Base-by-base conservation (phyloP, 2,113 vertebrate species). In the Lucifuga dentata region DNA sequence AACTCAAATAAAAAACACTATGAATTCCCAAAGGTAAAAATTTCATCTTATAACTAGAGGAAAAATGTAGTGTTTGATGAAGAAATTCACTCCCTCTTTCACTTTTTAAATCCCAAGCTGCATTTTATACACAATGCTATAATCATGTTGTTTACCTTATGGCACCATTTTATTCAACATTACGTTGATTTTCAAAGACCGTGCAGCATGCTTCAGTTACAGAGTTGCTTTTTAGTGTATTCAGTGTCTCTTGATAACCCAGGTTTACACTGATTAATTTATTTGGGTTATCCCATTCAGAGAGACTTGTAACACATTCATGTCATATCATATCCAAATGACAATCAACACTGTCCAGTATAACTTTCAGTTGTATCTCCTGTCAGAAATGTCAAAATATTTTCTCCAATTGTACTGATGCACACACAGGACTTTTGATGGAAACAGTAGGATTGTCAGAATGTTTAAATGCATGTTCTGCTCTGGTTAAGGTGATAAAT, bases 81-180 rank as follows among this genome's bases (percentile, higher is more conserved):
- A 73, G 59, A 52, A 8, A 23, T 5, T 19, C 38, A 20, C 58
- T 83, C 60, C 48, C 26, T 44, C 73, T 78, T 78, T 21, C 35
- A 8, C 35, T 73, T 76, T 84, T 41, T 21, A 55, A 56, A 61
- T 57, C 61, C 41, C 45, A 17, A 49, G 35, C 41, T 46, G 44
- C 69, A 11, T 73, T 71, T 76, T 35, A 53, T 77, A 61, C 61
- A 35, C 63, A 43, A 8, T 16, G 50, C 49, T 53, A 65, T 83
- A 85, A 84, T 81, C 51, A 39, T 49, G 10, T 33, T 68, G 79
- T 81, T 79, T 81, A 59, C 76, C 52, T 68, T 13, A 7, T 23
- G 5, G 40, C 44, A 43, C 46, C 64, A 59, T 68, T 33, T 48
- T 77, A 5, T 83, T 72, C 44, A 69, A 56, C 58, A 41, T 78